Percentiles rank a stretch among this genome's conserved stretches.
phyloP scores from a whole-genome alignment of 2,113 vertebrate genomes.

The Poeciliopsis prolifica region DNA sequence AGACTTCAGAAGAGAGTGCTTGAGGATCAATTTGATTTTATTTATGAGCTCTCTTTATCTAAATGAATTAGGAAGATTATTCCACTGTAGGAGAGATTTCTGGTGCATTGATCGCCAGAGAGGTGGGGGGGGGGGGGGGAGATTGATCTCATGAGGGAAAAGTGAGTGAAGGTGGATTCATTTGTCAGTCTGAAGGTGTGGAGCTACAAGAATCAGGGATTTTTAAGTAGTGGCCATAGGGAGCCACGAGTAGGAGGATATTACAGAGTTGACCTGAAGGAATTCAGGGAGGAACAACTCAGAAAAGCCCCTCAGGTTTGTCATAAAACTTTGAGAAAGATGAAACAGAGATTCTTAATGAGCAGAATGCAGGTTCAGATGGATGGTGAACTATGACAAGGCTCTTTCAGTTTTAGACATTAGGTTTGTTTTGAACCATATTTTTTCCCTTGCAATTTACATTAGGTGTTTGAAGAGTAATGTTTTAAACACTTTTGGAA shows the following conservation, averaged over 20 bases:
- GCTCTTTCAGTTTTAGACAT: not conserved
- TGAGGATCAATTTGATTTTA: not conserved
- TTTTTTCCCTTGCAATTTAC: not conserved
- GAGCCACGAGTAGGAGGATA: slow-evolving; percentile 17
- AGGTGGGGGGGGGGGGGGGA: slow-evolving; percentile 16
- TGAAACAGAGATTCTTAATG: slow-evolving; percentile 6
- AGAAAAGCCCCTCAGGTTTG: slow-evolving; percentile 19
- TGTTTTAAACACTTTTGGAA: no score
- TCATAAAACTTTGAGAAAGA: slow-evolving; percentile 20
- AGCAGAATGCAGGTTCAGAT: slow-evolving; percentile 25
- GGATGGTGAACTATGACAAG: not conserved
- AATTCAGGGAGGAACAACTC: slow-evolving; percentile 24
- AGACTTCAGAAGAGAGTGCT: not conserved
- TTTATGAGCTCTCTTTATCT: slow-evolving; percentile 33
- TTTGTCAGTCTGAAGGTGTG: slow-evolving; percentile 31
- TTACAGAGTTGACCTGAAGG: slow-evolving; percentile 23
- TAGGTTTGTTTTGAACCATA: not conserved
- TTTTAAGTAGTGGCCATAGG: slow-evolving; percentile 29
- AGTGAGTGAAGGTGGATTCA: slow-evolving; percentile 11
- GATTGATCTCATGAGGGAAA: slow-evolving; percentile 29
- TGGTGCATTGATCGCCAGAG: slow-evolving; percentile 32
- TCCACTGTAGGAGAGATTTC: slow-evolving; percentile 10
- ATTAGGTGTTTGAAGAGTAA: not conserved
- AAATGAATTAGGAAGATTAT: slow-evolving; percentile 22
- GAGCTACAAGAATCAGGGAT: slow-evolving; percentile 29